Base-by-base conservation (phyloP, 2,888 invertebrate species). In the Cheilosia grossa region DNA sequence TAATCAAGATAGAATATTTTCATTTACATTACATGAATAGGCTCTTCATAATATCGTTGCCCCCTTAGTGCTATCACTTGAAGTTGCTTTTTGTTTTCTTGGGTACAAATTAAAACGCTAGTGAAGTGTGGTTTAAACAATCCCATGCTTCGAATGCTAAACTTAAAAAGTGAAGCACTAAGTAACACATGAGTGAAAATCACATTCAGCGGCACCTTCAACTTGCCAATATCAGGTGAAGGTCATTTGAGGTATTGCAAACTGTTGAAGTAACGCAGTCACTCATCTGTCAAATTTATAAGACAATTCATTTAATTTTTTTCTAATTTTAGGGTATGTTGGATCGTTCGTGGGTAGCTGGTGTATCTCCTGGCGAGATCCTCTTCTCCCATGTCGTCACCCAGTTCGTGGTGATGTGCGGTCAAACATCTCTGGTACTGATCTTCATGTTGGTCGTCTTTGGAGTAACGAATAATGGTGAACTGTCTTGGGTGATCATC, bases 341-440 rank as follows among this genome's bases (percentile, higher is more conserved):
- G 88, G 98, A 98, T 93, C 93, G 98, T 87, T 98, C 97, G 70
- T 97, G 98, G 95, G 98, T 98, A 47, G 97, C 98, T 53, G 98
- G 98, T 80, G 98, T 98, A 49, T 95, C 96, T 0, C 97, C 98
- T 0, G 95, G 96, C 7, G 98, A 98, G 93, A 96, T 98, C 89
- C 94, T 98, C 88, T 96, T 98, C 91, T 97, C 98, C 0, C 98
- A 98, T 92, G 97, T 98, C 73, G 94, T 97, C 67, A 98, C 98
- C 0, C 98, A 98, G 93, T 97, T 98, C 92, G 96, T 98, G 82
- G 97, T 98, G 24, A 97, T 98, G 97, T 96, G 97, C 88, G 98
- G 98, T 0, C 98, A 98, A 93, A 98, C 98, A 0, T 95, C 96
- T 0, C 93, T 98, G 37, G 97, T 98, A 79, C 94, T 98, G 3